Percentiles rank a stretch among this genome's conserved stretches.
phyloP scores from a whole-genome alignment of 2,797 vertebrate species.

The Sebastes minor region DNA sequence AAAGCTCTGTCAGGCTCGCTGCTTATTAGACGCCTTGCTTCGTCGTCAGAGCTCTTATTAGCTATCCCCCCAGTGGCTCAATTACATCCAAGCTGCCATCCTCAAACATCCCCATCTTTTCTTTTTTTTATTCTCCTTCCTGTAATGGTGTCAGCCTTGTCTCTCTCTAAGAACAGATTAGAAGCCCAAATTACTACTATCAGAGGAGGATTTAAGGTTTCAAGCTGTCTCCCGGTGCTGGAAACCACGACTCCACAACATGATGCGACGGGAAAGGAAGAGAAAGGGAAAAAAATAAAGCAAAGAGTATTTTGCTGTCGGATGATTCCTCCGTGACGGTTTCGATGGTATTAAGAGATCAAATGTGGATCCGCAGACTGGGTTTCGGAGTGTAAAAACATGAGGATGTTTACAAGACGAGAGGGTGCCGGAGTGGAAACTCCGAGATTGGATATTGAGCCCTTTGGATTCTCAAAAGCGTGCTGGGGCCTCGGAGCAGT shows the following conservation, averaged over 20 bases:
- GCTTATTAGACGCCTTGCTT: constrained; percentile 49
- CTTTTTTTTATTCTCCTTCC: constrained; percentile 16
- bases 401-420: constrained; percentile 42
- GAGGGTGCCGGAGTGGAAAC: constrained; percentile 44
- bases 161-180: constrained; percentile 62
- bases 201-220: constrained; percentile 53
- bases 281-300: not conserved
- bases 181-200: constrained; percentile 64
- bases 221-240: constrained; percentile 13
- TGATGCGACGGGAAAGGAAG: not conserved
- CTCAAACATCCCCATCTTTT: constrained; percentile 46
- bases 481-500: not conserved
- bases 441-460: constrained; percentile 49
- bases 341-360: constrained; percentile 52
- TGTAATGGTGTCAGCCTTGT: constrained; percentile 34
- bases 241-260: constrained; percentile 1
- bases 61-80: constrained; percentile 56
- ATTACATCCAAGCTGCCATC: constrained; percentile 61
- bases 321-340: constrained; percentile 13
- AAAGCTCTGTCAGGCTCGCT: constrained; percentile 22
- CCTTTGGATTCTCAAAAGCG: not conserved
- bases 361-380: constrained; percentile 29
- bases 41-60: constrained; percentile 54
- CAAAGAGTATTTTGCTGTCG: not conserved
- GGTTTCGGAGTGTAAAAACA: constrained; percentile 37